Conservation (phyloP, 2,888 invertebrate species). For the Pocota personata region DNA sequence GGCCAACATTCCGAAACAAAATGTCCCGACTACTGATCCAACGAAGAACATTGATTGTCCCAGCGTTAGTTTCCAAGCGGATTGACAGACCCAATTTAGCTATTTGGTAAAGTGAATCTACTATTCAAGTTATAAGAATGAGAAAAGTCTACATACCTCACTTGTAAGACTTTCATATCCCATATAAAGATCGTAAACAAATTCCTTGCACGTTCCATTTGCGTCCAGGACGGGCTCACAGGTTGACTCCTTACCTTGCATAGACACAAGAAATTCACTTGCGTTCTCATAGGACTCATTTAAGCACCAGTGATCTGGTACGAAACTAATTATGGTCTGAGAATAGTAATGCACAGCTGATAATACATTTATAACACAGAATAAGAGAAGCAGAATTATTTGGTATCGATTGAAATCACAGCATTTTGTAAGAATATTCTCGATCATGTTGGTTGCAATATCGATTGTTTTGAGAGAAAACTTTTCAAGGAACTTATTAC, state of each 20-base stretch:
- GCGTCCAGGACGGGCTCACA: background rate
- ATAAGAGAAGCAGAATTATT: conserved; percentile 83
- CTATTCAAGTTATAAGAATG: no score
- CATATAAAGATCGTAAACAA: conserved; percentile 84
- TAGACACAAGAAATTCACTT: background rate
- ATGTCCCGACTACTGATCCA: conserved; percentile 85
- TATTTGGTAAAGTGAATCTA: conserved; percentile 63
- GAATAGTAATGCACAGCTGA: conserved; percentile 85
- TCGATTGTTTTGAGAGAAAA: no score
- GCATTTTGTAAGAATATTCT: conserved; percentile 83
- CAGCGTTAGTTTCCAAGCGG: conserved; percentile 85
- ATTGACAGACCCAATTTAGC: conserved; percentile 85
- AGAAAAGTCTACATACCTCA: conserved; percentile 82
- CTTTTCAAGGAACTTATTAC: no score
- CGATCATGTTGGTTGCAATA: conserved; percentile 79
- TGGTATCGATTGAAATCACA: conserved; percentile 85
- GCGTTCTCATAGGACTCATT: conserved; percentile 12
- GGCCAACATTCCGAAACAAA: conserved; percentile 84
- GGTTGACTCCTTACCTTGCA: conserved; percentile 18
- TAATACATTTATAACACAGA: conserved; percentile 84
- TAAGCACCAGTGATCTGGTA: conserved; percentile 83
- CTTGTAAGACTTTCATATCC: conserved; percentile 85
- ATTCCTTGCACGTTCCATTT: conserved; percentile 81
- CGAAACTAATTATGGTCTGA: conserved; percentile 85
- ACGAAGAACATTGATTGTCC: conserved; percentile 86